Conservation (phyloP, 1,140 invertebrate species). For the Diploscapter pachys region DNA sequence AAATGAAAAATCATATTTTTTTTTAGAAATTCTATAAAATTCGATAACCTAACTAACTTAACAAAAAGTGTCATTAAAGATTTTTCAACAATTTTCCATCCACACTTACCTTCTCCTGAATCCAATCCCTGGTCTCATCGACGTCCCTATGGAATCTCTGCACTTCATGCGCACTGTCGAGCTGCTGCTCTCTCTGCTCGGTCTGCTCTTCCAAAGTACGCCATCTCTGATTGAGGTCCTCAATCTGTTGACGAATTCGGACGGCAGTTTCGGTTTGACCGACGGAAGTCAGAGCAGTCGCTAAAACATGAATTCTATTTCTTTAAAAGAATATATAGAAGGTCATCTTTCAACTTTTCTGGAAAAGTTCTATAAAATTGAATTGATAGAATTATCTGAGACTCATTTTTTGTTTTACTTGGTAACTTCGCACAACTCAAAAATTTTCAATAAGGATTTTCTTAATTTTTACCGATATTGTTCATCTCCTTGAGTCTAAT, state of each 20-base stretch:
- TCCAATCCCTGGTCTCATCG: constrained; percentile 99
- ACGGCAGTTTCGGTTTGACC: constrained; percentile 96
- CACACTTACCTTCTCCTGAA: constrained; percentile 75
- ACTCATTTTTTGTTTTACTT: no score
- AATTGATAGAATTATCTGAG: no score
- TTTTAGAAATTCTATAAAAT: no score
- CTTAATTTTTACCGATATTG: constrained; percentile 44
- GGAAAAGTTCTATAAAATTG: no score
- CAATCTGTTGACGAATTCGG: constrained; percentile 96
- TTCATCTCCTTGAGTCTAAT: constrained; percentile 59
- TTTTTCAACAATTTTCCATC: no score
- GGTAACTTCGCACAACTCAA: no score
- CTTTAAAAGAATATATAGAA: no score
- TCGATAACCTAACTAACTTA: no score
- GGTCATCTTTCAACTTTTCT: no score
- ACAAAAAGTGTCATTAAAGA: no score
- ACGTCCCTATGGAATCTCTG: constrained; percentile 96
- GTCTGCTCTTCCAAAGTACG: constrained; percentile 82
- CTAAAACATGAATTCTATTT: constrained; percentile 22
- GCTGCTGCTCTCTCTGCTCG: constrained; percentile 82
- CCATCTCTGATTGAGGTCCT: constrained; percentile 90
- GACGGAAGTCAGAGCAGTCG: constrained; percentile 86
- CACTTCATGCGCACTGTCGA: constrained; percentile 96
- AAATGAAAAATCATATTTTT: no score
- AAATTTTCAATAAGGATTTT: no score